Conservation (phyloP, 2,888 invertebrate genomes). For the Cremastinae sp. region DNA sequence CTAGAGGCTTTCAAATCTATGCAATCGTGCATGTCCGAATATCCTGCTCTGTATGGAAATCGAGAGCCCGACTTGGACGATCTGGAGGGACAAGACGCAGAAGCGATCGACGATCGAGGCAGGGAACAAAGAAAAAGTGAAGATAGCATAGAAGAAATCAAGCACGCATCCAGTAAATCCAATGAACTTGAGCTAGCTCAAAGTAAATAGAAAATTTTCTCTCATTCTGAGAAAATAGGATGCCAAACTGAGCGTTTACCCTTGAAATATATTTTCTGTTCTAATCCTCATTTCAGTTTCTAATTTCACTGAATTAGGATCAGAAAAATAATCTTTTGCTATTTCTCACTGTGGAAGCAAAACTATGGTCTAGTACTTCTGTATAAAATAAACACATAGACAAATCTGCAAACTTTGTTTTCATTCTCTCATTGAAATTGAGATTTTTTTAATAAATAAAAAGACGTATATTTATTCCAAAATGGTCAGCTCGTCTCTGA, state of each 20-base stretch:
- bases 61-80: conserved; percentile 86
- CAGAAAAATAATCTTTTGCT: not conserved
- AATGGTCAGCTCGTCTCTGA: too few relatives aligned
- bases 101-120: conserved; percentile 41
- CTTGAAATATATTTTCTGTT: not conserved
- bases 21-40: conserved; percentile 94
- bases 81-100: conserved; percentile 77
- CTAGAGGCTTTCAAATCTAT: conserved; percentile 94
- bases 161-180: conserved; percentile 8
- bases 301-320: not conserved
- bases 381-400: not conserved
- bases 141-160: conserved; percentile 34
- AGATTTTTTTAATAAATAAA: not conserved
- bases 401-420: not conserved
- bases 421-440: conserved; percentile 5
- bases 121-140: conserved; percentile 34
- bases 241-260: not conserved
- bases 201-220: conserved; percentile 37
- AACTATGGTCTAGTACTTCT: too few relatives aligned
- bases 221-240: not conserved
- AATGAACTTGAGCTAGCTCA: conserved; percentile 44
- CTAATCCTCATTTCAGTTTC: not conserved
- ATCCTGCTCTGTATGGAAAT: conserved; percentile 90
- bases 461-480: too few relatives aligned
- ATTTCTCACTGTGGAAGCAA: not conserved